Conservation (phyloP, 2,113 vertebrate species). For the Poeciliopsis prolifica region DNA sequence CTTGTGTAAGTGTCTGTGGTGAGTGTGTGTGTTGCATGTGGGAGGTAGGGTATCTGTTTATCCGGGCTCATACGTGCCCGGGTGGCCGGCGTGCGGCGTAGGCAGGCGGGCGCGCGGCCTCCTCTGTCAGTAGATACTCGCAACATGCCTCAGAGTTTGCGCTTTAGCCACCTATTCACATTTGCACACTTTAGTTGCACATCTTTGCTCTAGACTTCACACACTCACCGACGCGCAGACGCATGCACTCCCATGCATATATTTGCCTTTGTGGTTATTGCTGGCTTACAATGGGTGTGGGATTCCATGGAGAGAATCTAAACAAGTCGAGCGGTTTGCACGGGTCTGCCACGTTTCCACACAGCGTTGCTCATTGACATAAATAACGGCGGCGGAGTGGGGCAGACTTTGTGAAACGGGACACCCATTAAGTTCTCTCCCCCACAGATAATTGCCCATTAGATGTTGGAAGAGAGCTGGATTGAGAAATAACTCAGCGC, state of each 20-base stretch:
- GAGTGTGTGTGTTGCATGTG: conserved; percentile 60
- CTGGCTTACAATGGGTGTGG: conserved; percentile 75
- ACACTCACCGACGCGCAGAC: conserved; percentile 37
- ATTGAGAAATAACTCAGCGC: conserved; percentile 71
- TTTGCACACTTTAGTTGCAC: conserved; percentile 8
- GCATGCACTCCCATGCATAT: conserved; percentile 42
- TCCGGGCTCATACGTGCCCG: conserved; percentile 54
- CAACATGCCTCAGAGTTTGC: conserved; percentile 57
- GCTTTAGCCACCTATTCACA: conserved; percentile 24
- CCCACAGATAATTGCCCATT: conserved; percentile 75
- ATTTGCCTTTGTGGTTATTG: conserved; percentile 62
- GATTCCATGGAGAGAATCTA: conserved; percentile 76
- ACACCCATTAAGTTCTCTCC: conserved; percentile 74
- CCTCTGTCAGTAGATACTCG: conserved; percentile 43
- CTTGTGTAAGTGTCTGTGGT: conserved; percentile 73
- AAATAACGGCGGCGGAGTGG: conserved; percentile 66
- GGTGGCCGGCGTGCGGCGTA: conserved; percentile 47
- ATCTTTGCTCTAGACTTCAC: conserved; percentile 28
- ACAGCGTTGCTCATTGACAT: conserved; percentile 73
- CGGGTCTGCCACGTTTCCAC: conserved; percentile 74
- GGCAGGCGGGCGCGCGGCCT: conserved; percentile 23
- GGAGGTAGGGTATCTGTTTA: conserved; percentile 66
- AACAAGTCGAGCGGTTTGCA: conserved; percentile 70
- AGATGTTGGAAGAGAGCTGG: conserved; percentile 68
- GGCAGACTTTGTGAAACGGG: conserved; percentile 71